These are phyloP conservation scores for Lontra canadensis DNA, from an alignment of 2,113 vertebrate genomes.

Conservation along the genomic window DNA sequence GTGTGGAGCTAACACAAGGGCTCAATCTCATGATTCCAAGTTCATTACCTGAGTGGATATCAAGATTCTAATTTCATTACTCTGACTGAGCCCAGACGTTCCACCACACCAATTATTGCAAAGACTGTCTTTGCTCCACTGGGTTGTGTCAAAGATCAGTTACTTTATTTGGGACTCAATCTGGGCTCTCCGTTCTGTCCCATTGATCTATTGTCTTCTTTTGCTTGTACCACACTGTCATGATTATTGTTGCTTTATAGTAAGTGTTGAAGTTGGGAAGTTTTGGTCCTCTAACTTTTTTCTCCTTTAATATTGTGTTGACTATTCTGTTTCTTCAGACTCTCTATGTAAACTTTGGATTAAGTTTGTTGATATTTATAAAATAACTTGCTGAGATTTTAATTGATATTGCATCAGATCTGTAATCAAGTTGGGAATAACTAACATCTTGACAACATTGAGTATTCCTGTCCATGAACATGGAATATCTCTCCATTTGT, in stretches of 20 bases:
- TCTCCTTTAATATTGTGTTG: neutral
- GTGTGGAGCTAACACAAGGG: neutral
- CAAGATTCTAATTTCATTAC: neutral
- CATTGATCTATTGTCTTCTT: neutral
- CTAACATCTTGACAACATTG: neutral
- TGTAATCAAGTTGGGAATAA: neutral
- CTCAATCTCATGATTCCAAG: neutral
- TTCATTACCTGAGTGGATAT: neutral
- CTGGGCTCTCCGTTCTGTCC: neutral
- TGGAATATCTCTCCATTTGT: neutral
- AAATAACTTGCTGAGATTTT: slow-evolving; percentile 2
- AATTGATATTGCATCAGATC: neutral
- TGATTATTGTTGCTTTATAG: neutral
- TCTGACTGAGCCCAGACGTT: neutral
- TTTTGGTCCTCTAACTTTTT: neutral
- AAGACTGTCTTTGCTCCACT: neutral
- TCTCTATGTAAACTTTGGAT: neutral
- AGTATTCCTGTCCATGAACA: neutral
- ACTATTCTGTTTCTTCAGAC: neutral
- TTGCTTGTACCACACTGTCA: neutral
- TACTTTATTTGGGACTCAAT: neutral
- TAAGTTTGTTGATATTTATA: neutral
- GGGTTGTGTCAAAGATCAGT: neutral
- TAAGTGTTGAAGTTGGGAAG: neutral
- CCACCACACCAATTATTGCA: neutral